A percentile compares a stretch with the other conserved stretches of the same genome.
Evolutionary conservation across 2,888 invertebrate species (phyloP).

Genomic region (Argyresthia goedartella): DNA sequence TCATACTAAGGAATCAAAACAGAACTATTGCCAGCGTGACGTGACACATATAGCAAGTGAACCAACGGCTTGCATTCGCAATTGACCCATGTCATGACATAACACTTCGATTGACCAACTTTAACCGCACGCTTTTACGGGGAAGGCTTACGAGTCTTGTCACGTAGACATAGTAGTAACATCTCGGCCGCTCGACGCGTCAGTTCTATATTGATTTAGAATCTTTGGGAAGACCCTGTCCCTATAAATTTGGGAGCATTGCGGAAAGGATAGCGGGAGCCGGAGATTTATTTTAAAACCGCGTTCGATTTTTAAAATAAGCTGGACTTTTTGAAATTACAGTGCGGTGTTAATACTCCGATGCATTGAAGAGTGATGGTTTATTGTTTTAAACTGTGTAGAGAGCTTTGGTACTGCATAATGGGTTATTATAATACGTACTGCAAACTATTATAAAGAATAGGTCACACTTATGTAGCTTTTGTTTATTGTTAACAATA

Average conservation of each 20-base stretch:
- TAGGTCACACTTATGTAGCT: no score
- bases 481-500: neutral
- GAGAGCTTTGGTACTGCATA: no score
- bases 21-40: neutral
- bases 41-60: slow-evolving; percentile 1
- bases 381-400: no score
- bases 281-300: neutral
- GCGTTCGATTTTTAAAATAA: neutral
- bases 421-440: no score
- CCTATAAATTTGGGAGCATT: no score
- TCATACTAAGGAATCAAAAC: neutral
- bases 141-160: slow-evolving; percentile 31
- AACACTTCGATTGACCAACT: slow-evolving; percentile 28
- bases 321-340: neutral
- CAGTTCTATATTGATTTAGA: slow-evolving; percentile 14
- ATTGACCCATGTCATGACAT: slow-evolving; percentile 13
- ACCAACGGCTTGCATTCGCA: neutral
- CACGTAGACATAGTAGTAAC: slow-evolving; percentile 31
- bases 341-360: neutral
- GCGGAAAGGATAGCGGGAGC: slow-evolving; percentile 4
- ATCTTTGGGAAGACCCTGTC: neutral
- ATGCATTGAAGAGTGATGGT: no score
- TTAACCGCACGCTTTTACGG: slow-evolving; percentile 17
- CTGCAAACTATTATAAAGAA: no score
- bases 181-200: slow-evolving; percentile 25